Conservation (phyloP, 2,113 vertebrate genomes). For the Oenanthe oenanthe region DNA sequence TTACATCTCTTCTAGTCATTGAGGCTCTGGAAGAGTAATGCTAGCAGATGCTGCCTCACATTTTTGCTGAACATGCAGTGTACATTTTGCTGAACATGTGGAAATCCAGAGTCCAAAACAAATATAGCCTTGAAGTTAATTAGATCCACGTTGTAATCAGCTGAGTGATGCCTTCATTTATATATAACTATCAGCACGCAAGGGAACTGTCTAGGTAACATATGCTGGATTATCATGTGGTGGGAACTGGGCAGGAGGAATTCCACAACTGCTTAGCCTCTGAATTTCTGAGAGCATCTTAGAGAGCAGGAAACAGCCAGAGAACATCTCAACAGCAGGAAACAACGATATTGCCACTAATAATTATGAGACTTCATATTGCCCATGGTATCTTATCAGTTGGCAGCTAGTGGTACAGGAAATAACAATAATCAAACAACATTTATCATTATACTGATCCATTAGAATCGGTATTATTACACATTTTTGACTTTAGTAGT, state of each 20-base stretch:
- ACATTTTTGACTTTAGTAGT: not conserved
- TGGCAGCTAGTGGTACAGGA: not conserved
- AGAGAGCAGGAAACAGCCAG: not conserved
- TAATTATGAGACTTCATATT: not conserved
- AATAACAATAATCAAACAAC: slow-evolving; percentile 5
- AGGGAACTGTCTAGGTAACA: not conserved
- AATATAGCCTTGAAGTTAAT: not conserved
- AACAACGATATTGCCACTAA: not conserved
- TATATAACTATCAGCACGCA: not conserved
- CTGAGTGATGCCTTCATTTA: not conserved
- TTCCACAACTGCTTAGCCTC: not conserved
- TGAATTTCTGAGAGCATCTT: not conserved
- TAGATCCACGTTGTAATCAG: not conserved
- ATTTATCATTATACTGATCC: slow-evolving; percentile 2
- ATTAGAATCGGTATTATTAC: not conserved
- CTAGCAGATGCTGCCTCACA: not conserved
- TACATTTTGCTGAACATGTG: not conserved
- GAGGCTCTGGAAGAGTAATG: not conserved
- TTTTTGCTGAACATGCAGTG: not conserved
- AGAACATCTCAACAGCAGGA: not conserved
- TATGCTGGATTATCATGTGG: not conserved
- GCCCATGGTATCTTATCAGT: not conserved
- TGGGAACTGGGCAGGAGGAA: not conserved
- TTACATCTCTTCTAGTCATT: not conserved
- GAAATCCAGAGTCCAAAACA: not conserved